Conservation (phyloP, 2,113 vertebrate genomes). For the Numida meleagris region DNA sequence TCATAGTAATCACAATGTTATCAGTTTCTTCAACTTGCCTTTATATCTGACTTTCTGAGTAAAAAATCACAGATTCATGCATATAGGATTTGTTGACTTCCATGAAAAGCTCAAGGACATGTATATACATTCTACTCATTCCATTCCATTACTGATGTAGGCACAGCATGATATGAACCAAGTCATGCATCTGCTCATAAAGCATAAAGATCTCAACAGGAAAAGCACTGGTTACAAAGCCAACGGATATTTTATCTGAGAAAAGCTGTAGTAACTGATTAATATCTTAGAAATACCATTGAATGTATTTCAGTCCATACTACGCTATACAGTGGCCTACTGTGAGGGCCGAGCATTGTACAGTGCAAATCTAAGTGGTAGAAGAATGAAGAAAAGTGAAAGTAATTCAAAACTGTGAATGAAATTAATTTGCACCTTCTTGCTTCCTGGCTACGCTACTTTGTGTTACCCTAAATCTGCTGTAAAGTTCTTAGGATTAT, state of each 20-base stretch:
- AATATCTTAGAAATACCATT: neutral
- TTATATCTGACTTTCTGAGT: neutral
- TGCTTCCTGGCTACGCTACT: neutral
- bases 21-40: neutral
- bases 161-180: neutral
- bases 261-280: neutral
- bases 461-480: neutral
- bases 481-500: neutral
- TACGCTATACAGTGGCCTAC: neutral
- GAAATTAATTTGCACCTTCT: neutral
- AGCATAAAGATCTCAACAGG: neutral
- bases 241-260: neutral
- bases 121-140: neutral
- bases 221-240: neutral
- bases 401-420: neutral
- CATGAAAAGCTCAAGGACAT: neutral
- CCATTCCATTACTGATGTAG: neutral
- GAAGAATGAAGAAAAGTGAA: neutral
- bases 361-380: neutral
- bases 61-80: neutral
- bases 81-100: neutral
- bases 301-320: neutral
- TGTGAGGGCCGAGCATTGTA: neutral
- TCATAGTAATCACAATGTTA: neutral
- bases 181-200: fast-evolving